Conservation (phyloP, 2,797 vertebrate genomes). For the Anguilla anguilla region DNA sequence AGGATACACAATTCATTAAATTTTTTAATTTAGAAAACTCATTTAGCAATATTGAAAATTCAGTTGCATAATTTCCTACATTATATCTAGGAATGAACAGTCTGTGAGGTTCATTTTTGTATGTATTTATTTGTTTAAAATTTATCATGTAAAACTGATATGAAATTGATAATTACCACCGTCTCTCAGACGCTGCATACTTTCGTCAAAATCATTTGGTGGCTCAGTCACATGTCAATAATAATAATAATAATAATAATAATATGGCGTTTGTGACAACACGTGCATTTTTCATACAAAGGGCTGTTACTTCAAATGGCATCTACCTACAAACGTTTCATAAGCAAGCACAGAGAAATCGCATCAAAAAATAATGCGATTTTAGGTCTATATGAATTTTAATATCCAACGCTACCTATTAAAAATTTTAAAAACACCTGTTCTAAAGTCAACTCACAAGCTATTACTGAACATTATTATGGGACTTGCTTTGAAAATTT, state of each 20-base stretch:
- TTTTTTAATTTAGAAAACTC: neutral
- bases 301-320: neutral
- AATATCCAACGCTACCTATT: constrained; percentile 17
- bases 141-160: neutral
- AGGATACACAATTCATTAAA: neutral
- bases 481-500: constrained; percentile 45
- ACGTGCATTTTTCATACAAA: neutral
- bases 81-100: neutral
- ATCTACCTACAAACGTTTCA: constrained; percentile 3
- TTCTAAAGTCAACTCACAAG: neutral
- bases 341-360: neutral
- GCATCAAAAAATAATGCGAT: constrained; percentile 18
- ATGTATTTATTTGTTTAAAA: neutral
- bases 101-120: neutral
- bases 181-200: neutral
- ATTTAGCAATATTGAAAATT: neutral
- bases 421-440: constrained; percentile 23
- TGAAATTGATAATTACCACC: neutral
- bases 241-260: constrained; percentile 2
- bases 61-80: neutral
- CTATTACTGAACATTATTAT: constrained; percentile 53
- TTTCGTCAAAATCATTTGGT: neutral
- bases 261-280: neutral
- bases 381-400: constrained; percentile 14
- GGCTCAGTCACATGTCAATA: neutral